Evolutionary conservation across 2,797 vertebrate species (phyloP).

Genomic region (Danio tinwini): DNA sequence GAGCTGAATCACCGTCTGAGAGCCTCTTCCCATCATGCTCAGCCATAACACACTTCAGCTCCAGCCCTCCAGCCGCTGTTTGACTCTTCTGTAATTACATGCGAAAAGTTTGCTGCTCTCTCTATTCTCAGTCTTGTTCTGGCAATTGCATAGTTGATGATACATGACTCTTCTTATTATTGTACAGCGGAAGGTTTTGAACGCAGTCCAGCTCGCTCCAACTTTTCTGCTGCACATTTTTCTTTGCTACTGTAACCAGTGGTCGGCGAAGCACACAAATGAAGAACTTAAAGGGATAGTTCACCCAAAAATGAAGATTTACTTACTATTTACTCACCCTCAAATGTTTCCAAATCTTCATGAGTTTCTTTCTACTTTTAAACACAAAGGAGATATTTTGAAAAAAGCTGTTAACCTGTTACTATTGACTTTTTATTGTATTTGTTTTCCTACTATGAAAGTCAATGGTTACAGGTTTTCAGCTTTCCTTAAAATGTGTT

Average conservation of each 20-base stretch:
- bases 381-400: too few species aligned
- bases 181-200: constrained; percentile 38
- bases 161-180: constrained; percentile 47
- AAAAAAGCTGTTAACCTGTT: too few species aligned
- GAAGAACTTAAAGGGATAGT: too few species aligned
- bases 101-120: constrained; percentile 39
- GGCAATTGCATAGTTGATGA: constrained; percentile 45
- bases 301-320: too few species aligned
- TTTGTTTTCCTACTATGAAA: too few species aligned
- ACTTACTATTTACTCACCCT: too few species aligned
- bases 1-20: constrained; percentile 31
- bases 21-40: constrained; percentile 33
- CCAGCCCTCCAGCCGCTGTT: constrained; percentile 33
- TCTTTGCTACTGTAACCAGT: constrained; percentile 6
- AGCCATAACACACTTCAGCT: constrained; percentile 40
- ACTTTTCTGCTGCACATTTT: constrained; percentile 28
- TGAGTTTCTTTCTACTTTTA: too few species aligned
- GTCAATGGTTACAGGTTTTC: too few species aligned
- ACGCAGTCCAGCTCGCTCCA: constrained; percentile 13
- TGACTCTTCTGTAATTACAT: constrained; percentile 52
- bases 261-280: too few species aligned
- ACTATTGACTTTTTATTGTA: too few species aligned
- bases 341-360: too few species aligned
- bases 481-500: too few species aligned
- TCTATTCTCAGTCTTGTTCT: constrained; percentile 43